Conservation (phyloP, 2,113 vertebrate species). For the Etheostoma spectabile region DNA sequence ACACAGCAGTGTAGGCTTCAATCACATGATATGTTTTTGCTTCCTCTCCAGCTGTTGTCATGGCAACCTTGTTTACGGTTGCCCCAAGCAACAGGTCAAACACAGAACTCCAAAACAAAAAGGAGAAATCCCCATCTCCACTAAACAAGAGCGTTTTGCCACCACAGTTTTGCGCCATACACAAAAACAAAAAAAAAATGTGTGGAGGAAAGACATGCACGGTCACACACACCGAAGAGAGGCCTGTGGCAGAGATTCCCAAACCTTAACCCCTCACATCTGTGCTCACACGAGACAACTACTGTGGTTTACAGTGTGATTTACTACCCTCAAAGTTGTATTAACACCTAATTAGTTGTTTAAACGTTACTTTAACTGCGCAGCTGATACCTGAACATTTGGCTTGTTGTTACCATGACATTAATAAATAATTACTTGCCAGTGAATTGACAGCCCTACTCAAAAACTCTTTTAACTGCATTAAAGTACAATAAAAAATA, state of each 20-base stretch:
- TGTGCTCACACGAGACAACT: slow-evolving; percentile 1
- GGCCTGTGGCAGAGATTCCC: slow-evolving; percentile 25
- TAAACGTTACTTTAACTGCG: slow-evolving; percentile 25
- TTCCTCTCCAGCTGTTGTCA: slow-evolving; percentile 79
- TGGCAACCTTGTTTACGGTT: slow-evolving; percentile 88
- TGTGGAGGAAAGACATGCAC: slow-evolving; percentile 38
- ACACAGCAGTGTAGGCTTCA: slow-evolving; percentile 76
- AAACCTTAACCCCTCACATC: slow-evolving; percentile 11
- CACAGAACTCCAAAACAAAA: slow-evolving; percentile 86
- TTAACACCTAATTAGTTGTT: slow-evolving; percentile 48
- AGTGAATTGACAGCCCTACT: slow-evolving; percentile 16
- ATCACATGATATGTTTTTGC: slow-evolving; percentile 87
- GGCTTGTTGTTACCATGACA: slow-evolving; percentile 52
- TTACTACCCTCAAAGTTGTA: slow-evolving; percentile 46
- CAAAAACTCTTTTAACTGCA: neutral
- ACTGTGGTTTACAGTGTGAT: slow-evolving; percentile 21
- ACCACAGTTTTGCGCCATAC: slow-evolving; percentile 47
- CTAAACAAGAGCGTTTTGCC: slow-evolving; percentile 74
- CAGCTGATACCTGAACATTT: slow-evolving; percentile 28
- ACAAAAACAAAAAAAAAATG: slow-evolving; percentile 24
- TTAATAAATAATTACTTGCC: slow-evolving; percentile 29
- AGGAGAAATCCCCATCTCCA: slow-evolving; percentile 79
- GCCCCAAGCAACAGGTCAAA: slow-evolving; percentile 86
- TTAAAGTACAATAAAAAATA: slow-evolving; percentile 16
- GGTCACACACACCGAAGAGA: slow-evolving; percentile 13